Base-by-base conservation (phyloP, 53 echinoderm and acorn worm genomes). In the Glandiceps talaboti region DNA sequence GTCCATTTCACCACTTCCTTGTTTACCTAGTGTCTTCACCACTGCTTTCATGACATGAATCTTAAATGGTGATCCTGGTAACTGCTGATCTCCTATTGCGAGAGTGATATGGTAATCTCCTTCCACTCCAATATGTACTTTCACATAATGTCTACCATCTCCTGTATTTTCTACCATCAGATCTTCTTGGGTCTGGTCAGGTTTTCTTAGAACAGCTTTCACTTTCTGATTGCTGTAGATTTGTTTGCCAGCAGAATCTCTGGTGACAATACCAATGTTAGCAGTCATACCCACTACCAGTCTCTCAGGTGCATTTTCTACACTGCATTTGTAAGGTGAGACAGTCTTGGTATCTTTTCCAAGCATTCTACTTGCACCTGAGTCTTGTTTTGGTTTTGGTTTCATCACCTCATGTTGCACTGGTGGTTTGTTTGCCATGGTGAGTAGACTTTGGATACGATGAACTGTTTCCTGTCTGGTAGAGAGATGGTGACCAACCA, bases 1-100 rank as follows among this genome's bases (percentile, higher is more conserved):
- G 76, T 94, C 85, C 1, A 93, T 91, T 25, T 79, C 27, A n/a
- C 80, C 85, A 33, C 91, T 89, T 27, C 99, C 99, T 74, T 87
- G 86, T 14, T 82, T 81, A 28, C 99, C 99, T 77, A 99, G 79
- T 32, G 64, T 45, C 64, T 45, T 45, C 20, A 45, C 64, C 64
- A 45, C 6, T 45, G 6, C 64, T 45, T 45, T 45, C 6, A 45
- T 45, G 64, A 45, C 64, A 45, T 6, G 64, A 12, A 45, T 45
- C 6, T 12, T 45, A 20, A 45, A 6, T 12, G 64, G 64, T 12
- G 6, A 45, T 6, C 64, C 64, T 45, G 64, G 64, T 45, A 45
- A 20, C 20, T 6, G 64, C 6, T 45, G 6, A 12, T 20, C 64
- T 45, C 6, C 64, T 45, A 45, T 45, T 45, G 64, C 20, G 64